phyloP scores from a whole-genome alignment of 2,113 vertebrate species.

The Puffinus mauretanicus region DNA sequence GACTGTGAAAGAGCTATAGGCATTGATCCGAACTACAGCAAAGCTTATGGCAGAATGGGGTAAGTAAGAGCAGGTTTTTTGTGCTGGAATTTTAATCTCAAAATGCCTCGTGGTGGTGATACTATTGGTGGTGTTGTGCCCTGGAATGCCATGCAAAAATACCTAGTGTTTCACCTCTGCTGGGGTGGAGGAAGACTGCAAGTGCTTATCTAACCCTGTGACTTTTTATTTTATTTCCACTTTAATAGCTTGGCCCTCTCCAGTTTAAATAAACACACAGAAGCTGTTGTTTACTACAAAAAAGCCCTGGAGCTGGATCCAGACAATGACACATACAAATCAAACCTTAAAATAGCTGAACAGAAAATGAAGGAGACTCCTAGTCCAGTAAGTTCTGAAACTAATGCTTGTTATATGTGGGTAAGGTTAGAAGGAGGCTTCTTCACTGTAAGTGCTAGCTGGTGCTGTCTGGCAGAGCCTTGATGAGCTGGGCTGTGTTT shows the following conservation, averaged over 20 bases:
- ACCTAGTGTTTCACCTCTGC: not conserved
- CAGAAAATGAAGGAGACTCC: constrained; percentile 89
- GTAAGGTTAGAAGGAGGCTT: not conserved
- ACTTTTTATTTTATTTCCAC: not conserved
- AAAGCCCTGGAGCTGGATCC: constrained; percentile 96
- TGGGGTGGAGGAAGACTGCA: not conserved
- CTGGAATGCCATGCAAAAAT: rapidly evolving
- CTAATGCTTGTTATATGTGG: rapidly evolving
- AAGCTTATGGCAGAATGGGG: constrained; percentile 98
- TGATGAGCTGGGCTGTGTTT: not conserved
- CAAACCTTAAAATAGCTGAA: constrained; percentile 92
- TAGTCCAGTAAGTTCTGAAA: constrained; percentile 80
- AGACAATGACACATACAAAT: constrained; percentile 92
- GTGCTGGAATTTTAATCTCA: not conserved
- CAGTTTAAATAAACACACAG: constrained; percentile 90
- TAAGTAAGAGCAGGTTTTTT: not conserved
- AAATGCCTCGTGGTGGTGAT: rapidly evolving
- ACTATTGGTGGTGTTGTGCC: rapidly evolving
- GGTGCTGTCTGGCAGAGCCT: not conserved
- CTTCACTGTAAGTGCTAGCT: rapidly evolving
- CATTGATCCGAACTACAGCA: constrained; percentile 95
- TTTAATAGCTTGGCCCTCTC: constrained; percentile 85
- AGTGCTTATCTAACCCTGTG: not conserved
- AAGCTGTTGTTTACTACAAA: constrained; percentile 89
- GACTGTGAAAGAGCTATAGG: constrained; percentile 93